Evolutionary conservation across 2,797 vertebrate genomes (phyloP), one percentile per base, ranked within the genome.

Genomic region (Mionectes olivaceus): DNA sequence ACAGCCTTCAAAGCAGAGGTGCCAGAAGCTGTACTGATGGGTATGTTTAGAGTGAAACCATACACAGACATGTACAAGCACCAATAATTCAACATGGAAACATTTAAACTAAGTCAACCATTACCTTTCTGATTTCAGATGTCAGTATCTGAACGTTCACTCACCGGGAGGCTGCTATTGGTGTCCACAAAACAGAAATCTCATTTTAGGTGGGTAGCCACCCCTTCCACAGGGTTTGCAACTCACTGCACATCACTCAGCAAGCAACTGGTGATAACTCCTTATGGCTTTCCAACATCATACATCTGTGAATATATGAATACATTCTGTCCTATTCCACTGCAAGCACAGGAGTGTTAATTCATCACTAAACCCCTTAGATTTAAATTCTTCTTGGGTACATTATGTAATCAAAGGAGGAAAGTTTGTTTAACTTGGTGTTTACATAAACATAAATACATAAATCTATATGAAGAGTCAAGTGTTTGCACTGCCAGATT

Each of bases 241-340:
- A 41, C 41, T 63, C 61, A 39, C 49, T 75, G 59, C 37, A 50
- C 39, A 56, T 60, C n/a, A 27, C 73, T 50, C 35, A 75, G 61
- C 22, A 43, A 68, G n/a, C 14, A 67, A 44, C 32, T 63, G 41
- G 25, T 16, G 28, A 24, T 33, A 77, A 76, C 44, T 94, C 25
- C 3, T 87, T 75, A 44, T 21, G 43, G 50, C 44, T 87, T 91
- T 94, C 84, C 92, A 79, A 77, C 43, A 9, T 12, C 44, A 57
- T 30, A 6, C 16, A 43, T 53, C 56, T 96, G 61, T 95, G 35
- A 93, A 92, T 61, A 92, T 59, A 89, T 92, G 86, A 94, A 75
- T n/a, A 56, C 71, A 95, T 97, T 97, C 95, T 97, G 97, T 97
- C 95, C 96, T 74, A 95, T 83, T 93, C 79, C 65, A 60, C 81